Evolutionary conservation across 2,797 vertebrate species (phyloP), one percentile per base, ranked within the genome.

Genomic region (Gouania willdenowi): DNA sequence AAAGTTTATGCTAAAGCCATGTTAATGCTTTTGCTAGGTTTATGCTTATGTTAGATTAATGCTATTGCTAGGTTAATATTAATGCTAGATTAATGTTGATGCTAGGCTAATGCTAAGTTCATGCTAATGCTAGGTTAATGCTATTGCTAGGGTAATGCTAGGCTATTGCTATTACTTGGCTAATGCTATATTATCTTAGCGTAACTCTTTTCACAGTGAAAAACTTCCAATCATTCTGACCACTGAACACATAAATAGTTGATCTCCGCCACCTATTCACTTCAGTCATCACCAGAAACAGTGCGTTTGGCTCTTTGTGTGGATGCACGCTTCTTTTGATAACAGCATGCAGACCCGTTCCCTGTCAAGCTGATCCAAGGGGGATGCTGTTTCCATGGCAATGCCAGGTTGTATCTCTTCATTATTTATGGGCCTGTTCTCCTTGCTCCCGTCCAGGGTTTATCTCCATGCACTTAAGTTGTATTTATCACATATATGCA

Each of bases 371-470:
- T 58, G 42, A 76, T 84, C 61, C 59, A 21, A 43, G 35, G 41
- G 45, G 58, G 60, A 65, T 72, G 62, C 41, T 65, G 81, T 88
- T 87, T 65, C 81, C 74, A 88, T 81, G 63, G 78, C 70, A 81
- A 87, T 71, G 36, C 29, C 79, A 77, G 72, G 76, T 79, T 75
- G 71, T 43, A 58, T 62, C 59, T 70, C 75, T 86, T 80, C 76
- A 86, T 80, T 83, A 88, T 83, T 86, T 75, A 86, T 78, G 56
- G 60, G 1, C 39, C 56, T 60, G 61, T 67, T 66, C 64, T 50
- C 28, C 44, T n/a, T 61, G 53, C 52, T 64, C 55, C 74, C 75
- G 77, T 79, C 75, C 80, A 62, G 68, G 64, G 73, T 84, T 82
- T 79, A 77, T 79, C 70, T 63, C 54, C 48, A 64, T 31, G 52